Base-by-base conservation (phyloP, 2,113 vertebrate genomes). In the Empidonax alnorum region DNA sequence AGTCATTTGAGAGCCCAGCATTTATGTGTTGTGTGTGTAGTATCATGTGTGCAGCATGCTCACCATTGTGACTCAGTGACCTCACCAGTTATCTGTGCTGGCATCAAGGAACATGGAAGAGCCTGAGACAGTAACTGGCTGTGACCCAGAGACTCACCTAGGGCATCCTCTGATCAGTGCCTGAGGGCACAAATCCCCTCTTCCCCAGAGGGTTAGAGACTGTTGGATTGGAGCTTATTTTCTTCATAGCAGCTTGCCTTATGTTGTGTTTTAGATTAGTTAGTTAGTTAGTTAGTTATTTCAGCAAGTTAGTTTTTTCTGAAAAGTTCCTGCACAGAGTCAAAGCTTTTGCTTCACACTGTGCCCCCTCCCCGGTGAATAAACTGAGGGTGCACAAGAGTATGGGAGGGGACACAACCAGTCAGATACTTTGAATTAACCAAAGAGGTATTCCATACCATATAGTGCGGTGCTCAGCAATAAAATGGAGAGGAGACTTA, bases 161-260 rank as follows among this genome's bases (percentile, higher is more conserved):
- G 13, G 55, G 21, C 23, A 37, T 37, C 23, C 6, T 13, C n/a
- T 49, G 14, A 4, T 22, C 39, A 59, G 17, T 0, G 0, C 28
- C 56, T 49, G 46, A 23, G 33, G 15, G 13, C 10, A 71, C 7
- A 7, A 0, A 0, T 16, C 30, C 78, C 65, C 46, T 77, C 21
- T 71, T 69, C 12, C 13, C 1, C 1, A 9, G 14, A 24, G 88
- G 31, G 13, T 30, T 47, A 42, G 39, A 72, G 35, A 11, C 22
- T 74, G 10, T 19, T 37, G 35, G 9, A 5, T 33, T 87, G 58
- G 44, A 63, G 31, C n/a, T 71, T 4, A 27, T 58, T 77, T 73
- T 62, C 47, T 73, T 77, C 49, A 18, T 15, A 76, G 67, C 39
- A 87, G 15, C 5, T 94, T 2, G 0, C 39, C 35, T 55, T 63